Percentiles rank a stretch among this genome's conserved stretches.
phyloP scores from a whole-genome alignment of 1,140 invertebrate species.

The Drosophila baimaii region DNA sequence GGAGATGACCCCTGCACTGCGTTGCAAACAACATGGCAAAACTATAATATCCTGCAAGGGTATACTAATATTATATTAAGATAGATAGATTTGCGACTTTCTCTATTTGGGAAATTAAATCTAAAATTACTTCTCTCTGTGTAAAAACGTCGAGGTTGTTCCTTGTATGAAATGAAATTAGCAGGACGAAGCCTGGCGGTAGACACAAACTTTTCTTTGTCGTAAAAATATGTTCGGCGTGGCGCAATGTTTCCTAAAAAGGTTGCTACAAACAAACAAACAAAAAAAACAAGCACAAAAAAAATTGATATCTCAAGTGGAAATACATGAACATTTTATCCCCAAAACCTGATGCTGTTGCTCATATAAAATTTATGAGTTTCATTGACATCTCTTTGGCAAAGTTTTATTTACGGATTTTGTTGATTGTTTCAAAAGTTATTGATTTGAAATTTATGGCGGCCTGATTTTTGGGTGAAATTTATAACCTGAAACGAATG shows the following conservation, averaged over 20 bases:
- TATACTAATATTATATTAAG: no score
- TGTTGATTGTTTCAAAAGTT: constrained; percentile 19
- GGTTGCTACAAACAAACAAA: constrained; percentile 3
- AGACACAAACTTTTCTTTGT: constrained; percentile 34
- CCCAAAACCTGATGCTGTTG: constrained; percentile 30
- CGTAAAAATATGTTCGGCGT: constrained; percentile 28
- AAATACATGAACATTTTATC: constrained; percentile 36
- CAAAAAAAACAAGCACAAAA: constrained; percentile 5
- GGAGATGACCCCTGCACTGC: no score
- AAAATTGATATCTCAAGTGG: constrained; percentile 39
- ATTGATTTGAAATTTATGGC: constrained; percentile 31
- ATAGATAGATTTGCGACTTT: no score
- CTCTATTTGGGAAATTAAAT: no score
- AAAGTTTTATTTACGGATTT: constrained; percentile 22
- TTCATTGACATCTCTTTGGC: constrained; percentile 7
- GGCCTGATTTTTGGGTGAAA: constrained; percentile 6
- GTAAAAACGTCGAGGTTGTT: constrained; percentile 16
- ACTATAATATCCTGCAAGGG: no score
- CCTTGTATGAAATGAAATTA: constrained; percentile 31
- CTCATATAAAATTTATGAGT: constrained; percentile 40
- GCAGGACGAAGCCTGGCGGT: constrained; percentile 9
- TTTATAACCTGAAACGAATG: constrained; percentile 5
- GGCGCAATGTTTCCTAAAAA: constrained; percentile 33
- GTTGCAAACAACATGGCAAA: no score
- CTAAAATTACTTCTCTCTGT: no score